A percentile compares a stretch with the other conserved stretches of the same genome.
Conservation (phyloP, 2,888 invertebrate genomes). For the Eupelmus urozonus region DNA sequence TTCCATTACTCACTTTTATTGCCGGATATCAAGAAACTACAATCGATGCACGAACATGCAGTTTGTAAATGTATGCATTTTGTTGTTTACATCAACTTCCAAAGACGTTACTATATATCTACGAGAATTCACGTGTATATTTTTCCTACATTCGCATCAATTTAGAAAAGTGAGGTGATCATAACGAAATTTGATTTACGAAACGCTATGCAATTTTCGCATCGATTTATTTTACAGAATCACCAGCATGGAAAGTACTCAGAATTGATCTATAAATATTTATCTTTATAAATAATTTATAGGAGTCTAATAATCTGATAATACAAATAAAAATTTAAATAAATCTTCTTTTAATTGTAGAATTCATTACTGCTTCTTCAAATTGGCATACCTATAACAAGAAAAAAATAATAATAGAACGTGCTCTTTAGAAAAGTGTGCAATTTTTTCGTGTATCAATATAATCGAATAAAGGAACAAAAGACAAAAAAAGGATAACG, state of each 20-base stretch:
- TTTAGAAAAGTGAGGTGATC: neutral
- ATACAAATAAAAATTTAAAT: no score
- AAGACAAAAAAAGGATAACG: constrained; percentile 5
- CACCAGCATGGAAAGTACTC: neutral
- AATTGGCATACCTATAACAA: no score
- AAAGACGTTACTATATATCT: neutral
- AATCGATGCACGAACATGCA: neutral
- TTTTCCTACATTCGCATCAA: neutral
- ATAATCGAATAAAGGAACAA: neutral
- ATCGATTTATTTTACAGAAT: constrained; percentile 2
- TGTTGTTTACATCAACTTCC: neutral
- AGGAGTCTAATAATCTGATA: no score
- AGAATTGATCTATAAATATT: no score
- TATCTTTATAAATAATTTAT: no score
- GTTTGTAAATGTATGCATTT: neutral
- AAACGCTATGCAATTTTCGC: neutral
- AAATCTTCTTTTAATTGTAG: no score
- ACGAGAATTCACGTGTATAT: constrained; percentile 4
- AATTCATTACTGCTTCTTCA: no score
- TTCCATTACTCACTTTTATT: no score
- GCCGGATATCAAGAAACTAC: no score
- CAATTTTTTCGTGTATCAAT: neutral
- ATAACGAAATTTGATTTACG: constrained; percentile 9
- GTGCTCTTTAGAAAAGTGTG: neutral
- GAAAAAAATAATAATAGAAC: neutral